Percentiles rank a stretch among this genome's conserved stretches.
phyloP scores from a whole-genome alignment of 2,797 vertebrate genomes.

The Gastrophryne carolinensis region DNA sequence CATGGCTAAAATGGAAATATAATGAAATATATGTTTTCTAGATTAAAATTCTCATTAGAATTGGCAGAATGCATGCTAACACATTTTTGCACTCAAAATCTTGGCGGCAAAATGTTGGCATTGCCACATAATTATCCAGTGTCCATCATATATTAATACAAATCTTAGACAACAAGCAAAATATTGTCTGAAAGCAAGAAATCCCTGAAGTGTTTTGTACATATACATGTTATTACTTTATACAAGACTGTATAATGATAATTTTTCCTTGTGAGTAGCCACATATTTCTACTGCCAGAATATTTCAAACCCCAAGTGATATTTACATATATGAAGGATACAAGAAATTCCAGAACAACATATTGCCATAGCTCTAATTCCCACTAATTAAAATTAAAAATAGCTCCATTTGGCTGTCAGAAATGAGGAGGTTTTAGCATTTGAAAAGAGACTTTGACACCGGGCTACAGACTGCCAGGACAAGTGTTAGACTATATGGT shows the following conservation, averaged over 20 bases:
- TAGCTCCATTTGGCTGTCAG: neutral
- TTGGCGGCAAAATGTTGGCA: too few relatives aligned
- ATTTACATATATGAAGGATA: neutral
- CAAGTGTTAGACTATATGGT: neutral
- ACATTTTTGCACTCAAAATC: too few relatives aligned
- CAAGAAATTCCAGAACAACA: neutral
- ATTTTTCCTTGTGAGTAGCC: neutral
- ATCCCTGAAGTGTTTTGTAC: neutral
- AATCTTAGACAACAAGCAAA: neutral
- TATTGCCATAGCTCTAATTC: neutral
- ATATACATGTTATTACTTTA: neutral
- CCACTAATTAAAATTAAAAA: neutral
- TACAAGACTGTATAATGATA: neutral
- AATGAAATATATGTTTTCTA: too few relatives aligned
- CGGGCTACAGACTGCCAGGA: neutral
- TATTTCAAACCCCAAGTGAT: neutral
- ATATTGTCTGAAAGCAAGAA: neutral
- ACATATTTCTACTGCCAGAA: neutral
- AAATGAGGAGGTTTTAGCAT: neutral
- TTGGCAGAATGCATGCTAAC: too few relatives aligned
- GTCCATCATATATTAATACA: too few relatives aligned
- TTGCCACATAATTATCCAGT: too few relatives aligned
- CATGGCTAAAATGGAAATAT: too few relatives aligned
- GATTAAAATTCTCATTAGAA: too few relatives aligned
- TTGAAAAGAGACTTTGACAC: neutral